phyloP scores from a whole-genome alignment of 2,797 vertebrate genomes.

The Tangara arthus region DNA sequence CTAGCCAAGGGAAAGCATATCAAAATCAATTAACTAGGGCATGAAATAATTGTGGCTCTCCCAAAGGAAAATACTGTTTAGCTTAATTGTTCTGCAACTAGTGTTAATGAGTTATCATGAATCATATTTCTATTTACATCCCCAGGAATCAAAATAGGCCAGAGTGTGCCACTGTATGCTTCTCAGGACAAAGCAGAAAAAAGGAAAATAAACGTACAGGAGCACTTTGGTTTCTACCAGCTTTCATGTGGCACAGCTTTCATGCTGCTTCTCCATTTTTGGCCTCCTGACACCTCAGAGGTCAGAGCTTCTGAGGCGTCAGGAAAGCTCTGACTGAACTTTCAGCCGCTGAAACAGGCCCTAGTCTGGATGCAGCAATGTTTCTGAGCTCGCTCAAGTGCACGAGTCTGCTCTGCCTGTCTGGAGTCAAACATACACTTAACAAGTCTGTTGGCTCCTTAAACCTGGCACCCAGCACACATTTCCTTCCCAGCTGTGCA shows the following conservation, averaged over 20 bases:
- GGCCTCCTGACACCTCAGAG: not conserved
- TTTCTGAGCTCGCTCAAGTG: not conserved
- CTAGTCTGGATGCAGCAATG: not conserved
- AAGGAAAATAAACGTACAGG: not conserved
- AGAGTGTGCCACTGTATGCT: not conserved
- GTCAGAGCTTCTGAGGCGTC: not conserved
- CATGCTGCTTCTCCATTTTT: not conserved
- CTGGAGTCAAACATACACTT: not conserved
- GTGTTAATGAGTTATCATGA: not conserved
- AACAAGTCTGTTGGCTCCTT: not conserved
- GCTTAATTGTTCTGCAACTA: not conserved
- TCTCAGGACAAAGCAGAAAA: not conserved
- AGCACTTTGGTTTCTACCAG: not conserved
- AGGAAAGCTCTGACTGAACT: not conserved
- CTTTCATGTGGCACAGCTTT: not conserved
- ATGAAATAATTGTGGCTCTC: not conserved
- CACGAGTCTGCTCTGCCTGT: not conserved
- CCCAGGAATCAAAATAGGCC: not conserved
- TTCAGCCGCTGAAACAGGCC: not conserved
- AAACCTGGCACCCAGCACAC: not conserved
- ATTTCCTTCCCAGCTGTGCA: not conserved
- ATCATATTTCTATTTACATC: not conserved
- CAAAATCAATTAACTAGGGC: not conserved
- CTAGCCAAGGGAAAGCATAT: not conserved
- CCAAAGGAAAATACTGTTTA: slow-evolving; percentile 5